Base-by-base conservation (phyloP, 2,888 invertebrate genomes). In the Rotaria sp. region DNA sequence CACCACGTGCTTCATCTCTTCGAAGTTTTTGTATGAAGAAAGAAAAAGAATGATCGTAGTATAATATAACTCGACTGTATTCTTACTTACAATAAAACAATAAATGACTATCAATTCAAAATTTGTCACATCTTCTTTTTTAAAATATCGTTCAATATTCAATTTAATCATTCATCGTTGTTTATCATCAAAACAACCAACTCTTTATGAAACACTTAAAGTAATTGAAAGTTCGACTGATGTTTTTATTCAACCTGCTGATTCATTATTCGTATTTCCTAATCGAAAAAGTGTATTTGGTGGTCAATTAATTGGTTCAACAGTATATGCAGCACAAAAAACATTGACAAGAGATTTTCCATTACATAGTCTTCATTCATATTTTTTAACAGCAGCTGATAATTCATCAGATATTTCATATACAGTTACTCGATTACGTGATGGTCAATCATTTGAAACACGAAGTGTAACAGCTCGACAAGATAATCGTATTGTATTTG, bases 391-490 rank as follows among this genome's bases (percentile, higher is more conserved):
- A 35, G 67, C 67, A 21, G 67, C 67, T 35, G 67, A 67, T 67
- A 67, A 67, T 67, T 67, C 67, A 35, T 67, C 67, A 8, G 35
- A 18, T 18, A 67, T 67, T 67, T 35, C 67, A 5, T 67, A 67
- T 30, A 35, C 1, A 18, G 21, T 67, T 30, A 10, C 67, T 21
- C 30, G 67, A 67, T 67, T 67, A 38, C 67, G 67, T 35, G 67
- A 67, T 67, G 67, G 67, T 35, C 35, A 38, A 67, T 67, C 67
- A 67, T 67, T 67, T 38, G 67, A 67, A 67, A 67, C 67, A 67
- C 30, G 67, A 35, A 67, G 67, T 35, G 67, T 67, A 35, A 67
- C 67, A 7, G 67, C 21, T 35, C 21, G 21, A 67, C 67, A 67
- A 67, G 67, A 67, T 21, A 15, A 67, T 35, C 18, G 67, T 38